Percentiles rank a stretch among this genome's conserved stretches.
phyloP scores from a whole-genome alignment of 2,888 invertebrate genomes.

The Gastrophysa polygoni region DNA sequence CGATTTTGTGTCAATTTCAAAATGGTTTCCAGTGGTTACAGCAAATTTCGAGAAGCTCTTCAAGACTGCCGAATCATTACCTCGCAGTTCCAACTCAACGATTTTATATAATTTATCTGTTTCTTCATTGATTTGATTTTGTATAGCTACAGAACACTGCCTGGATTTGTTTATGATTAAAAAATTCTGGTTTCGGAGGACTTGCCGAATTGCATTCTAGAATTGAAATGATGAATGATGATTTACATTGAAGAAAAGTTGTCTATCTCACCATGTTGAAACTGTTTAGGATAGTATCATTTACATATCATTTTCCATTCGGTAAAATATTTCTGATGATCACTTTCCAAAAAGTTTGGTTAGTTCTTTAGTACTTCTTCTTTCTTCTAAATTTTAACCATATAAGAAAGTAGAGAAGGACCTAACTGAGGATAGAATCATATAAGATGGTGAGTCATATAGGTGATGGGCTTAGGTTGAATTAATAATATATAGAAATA shows the following conservation, averaged over 20 bases:
- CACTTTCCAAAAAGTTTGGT: too few relatives aligned
- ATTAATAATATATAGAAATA: too few relatives aligned
- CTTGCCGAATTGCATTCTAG: neutral
- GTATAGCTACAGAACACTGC: conserved; percentile 6
- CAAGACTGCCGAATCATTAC: conserved; percentile 86
- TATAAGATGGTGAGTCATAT: too few relatives aligned
- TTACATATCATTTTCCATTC: too few relatives aligned
- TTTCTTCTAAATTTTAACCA: too few relatives aligned
- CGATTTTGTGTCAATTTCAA: conserved; percentile 79
- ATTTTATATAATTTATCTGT: conserved; percentile 81
- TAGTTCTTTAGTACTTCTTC: too few relatives aligned
- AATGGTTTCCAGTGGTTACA: conserved; percentile 77
- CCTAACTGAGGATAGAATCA: too few relatives aligned
- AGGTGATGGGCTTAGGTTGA: too few relatives aligned
- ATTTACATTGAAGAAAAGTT: neutral
- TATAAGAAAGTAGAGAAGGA: too few relatives aligned
- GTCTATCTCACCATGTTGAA: neutral
- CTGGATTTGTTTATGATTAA: neutral
- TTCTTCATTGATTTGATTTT: conserved; percentile 48
- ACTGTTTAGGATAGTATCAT: too few relatives aligned
- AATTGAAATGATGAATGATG: neutral
- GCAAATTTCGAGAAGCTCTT: conserved; percentile 89
- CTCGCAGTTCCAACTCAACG: conserved; percentile 84
- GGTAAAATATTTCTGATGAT: too few relatives aligned
- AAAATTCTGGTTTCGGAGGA: neutral